Evolutionary conservation across 1,140 invertebrate genomes (phyloP).

Genomic region (Pseudachorutes palmiensis): DNA sequence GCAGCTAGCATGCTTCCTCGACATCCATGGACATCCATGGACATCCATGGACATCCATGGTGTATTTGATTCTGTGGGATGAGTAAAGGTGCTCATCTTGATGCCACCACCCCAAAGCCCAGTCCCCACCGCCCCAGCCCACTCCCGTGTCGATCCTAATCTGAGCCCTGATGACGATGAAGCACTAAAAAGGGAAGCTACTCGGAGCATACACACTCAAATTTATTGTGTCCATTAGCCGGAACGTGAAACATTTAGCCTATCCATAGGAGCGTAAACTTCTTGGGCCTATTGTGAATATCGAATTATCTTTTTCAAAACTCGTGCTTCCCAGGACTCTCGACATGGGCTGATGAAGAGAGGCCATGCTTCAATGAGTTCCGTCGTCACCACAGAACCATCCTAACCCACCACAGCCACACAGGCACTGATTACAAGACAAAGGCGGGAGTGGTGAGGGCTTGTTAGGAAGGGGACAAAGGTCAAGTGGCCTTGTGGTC

Average conservation of each 20-base stretch:
- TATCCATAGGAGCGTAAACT: conserved; percentile 37
- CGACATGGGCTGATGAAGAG: neutral
- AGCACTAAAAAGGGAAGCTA: too few species aligned
- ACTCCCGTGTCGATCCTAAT: neutral
- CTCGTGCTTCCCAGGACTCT: conserved; percentile 8
- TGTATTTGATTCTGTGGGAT: conserved; percentile 12
- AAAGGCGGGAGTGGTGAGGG: neutral
- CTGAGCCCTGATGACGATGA: neutral
- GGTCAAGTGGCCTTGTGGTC: too few species aligned
- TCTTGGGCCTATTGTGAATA: conserved; percentile 37
- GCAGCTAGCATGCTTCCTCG: conserved; percentile 38
- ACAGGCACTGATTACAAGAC: neutral
- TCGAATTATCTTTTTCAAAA: conserved; percentile 34
- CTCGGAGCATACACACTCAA: conserved; percentile 24
- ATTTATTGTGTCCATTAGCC: conserved; percentile 38
- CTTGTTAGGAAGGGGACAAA: too few species aligned
- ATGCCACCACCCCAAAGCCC: neutral
- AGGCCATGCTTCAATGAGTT: conserved; percentile 1
- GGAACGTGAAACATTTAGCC: conserved; percentile 38
- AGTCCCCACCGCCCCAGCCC: neutral
- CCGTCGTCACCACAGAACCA: neutral
- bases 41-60: too few species aligned
- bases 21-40: conserved; percentile 31
- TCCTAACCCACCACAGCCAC: neutral
- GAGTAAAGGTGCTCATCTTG: conserved; percentile 26